Conservation (phyloP, 1,140 invertebrate genomes). For the Acromyrmex heyeri region DNA sequence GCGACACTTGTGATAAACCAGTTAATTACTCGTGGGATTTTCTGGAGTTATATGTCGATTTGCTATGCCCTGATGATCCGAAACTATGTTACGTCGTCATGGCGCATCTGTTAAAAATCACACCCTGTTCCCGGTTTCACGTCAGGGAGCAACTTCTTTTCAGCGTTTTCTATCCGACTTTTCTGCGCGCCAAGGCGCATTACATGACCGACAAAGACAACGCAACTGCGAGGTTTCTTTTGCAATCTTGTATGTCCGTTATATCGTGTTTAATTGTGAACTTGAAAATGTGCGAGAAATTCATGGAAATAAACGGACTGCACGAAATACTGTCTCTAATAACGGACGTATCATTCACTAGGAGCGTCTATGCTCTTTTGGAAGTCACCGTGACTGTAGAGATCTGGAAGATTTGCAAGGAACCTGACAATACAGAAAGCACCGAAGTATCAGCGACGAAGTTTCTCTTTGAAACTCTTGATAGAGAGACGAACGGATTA, state of each 20-base stretch:
- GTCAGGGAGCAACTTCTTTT: conserved; percentile 88
- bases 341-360: conserved; percentile 87
- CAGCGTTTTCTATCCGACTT: conserved; percentile 89
- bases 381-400: conserved; percentile 89
- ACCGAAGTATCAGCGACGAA: conserved; percentile 83
- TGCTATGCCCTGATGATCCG: conserved; percentile 87
- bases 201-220: conserved; percentile 83
- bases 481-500: conserved; percentile 84
- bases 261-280: conserved; percentile 88
- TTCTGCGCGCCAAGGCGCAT: conserved; percentile 87
- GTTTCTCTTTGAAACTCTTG: conserved; percentile 87
- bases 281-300: conserved; percentile 87
- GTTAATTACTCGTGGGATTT: conserved; percentile 87
- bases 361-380: conserved; percentile 88
- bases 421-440: neutral
- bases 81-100: conserved; percentile 88
- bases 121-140: conserved; percentile 86
- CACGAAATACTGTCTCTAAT: conserved; percentile 87
- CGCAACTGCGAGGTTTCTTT: conserved; percentile 87
- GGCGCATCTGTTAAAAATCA: conserved; percentile 88
- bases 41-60: conserved; percentile 87
- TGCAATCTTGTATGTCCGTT: conserved; percentile 88
- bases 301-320: conserved; percentile 87
- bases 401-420: conserved; percentile 81
- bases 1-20: conserved; percentile 75